These are phyloP conservation scores for Odocoileus virginianus DNA, from an alignment of 2,113 vertebrate species.

Conservation along the genomic window DNA sequence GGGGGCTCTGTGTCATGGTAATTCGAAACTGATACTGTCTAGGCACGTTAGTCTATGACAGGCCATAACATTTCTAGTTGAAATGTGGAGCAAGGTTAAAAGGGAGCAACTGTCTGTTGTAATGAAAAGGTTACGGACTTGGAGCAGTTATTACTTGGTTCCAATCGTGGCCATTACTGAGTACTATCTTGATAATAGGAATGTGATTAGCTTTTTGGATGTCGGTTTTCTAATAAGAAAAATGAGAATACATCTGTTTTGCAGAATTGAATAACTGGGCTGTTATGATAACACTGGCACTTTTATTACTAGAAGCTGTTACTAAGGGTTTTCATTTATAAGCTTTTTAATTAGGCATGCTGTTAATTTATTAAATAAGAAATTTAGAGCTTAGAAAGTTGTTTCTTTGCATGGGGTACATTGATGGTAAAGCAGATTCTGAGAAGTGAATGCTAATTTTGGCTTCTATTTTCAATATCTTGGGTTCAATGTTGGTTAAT, in stretches of 20 bases:
- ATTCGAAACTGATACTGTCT: neutral
- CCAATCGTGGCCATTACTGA: neutral
- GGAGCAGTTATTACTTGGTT: neutral
- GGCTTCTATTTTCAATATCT: neutral
- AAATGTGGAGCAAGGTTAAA: neutral
- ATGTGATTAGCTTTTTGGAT: neutral
- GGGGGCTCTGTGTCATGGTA: neutral
- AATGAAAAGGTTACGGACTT: neutral
- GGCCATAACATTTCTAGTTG: neutral
- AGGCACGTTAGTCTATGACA: neutral
- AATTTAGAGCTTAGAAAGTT: neutral
- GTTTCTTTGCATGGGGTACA: neutral
- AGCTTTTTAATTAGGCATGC: neutral
- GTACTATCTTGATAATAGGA: neutral
- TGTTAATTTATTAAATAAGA: neutral
- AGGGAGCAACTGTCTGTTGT: neutral
- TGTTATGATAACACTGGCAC: neutral
- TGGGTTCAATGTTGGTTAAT: constrained; percentile 4
- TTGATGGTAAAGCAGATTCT: neutral
- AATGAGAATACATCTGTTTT: neutral
- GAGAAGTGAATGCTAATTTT: neutral
- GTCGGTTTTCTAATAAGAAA: constrained; percentile 15
- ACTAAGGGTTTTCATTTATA: neutral
- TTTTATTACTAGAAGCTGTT: neutral
- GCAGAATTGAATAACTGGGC: neutral